Base-by-base conservation (phyloP, 2,888 invertebrate genomes). In the Aspidapion aeneum region DNA sequence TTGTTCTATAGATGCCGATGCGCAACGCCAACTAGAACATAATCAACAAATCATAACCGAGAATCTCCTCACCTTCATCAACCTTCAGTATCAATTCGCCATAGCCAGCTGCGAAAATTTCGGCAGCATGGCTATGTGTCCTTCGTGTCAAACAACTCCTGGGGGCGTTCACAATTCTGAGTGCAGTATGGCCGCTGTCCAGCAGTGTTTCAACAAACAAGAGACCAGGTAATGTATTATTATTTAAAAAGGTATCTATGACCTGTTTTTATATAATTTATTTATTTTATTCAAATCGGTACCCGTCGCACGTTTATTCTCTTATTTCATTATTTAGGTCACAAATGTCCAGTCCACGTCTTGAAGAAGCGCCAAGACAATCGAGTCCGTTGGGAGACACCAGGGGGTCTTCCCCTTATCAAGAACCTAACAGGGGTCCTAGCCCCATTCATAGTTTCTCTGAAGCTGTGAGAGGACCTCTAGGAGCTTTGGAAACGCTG, bases 21-120 rank as follows among this genome's bases (percentile, higher is more conserved):
- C 82, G 22, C 78, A 77, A 64, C 72, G 79, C 60, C 78, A 79
- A 68, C 81, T 80, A 66, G 81, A 82, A 66, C 80, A 80, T 65
- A 81, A 81, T 69, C 80, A 82, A 69, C 80, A 80, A 70, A 80
- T 75, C 63, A 83, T 88, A 65, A 83, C 85, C 57, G 86, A 86
- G 76, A 87, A 86, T 76, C 79, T 87, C 49, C 79, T 87, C 70
- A 86, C 87, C 35, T 86, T 88, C 76, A 84, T 88, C 60, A 87
- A 87, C 74, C 80, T 88, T 55, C 88, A 88, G 72, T 87, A 88
- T 77, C 87, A 88, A 74, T 87, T 88, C 72, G 86, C 86, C 64
- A 83, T 86, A 48, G 86, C 86, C 20, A 86, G 87, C 68, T 87
- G 87, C 75, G 87, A 88, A 75, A 86, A 86, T 72, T 82, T 87